Evolutionary conservation across 2,888 invertebrate species (phyloP), one percentile per base, ranked within the genome.

Genomic region (Furcula furcula): DNA sequence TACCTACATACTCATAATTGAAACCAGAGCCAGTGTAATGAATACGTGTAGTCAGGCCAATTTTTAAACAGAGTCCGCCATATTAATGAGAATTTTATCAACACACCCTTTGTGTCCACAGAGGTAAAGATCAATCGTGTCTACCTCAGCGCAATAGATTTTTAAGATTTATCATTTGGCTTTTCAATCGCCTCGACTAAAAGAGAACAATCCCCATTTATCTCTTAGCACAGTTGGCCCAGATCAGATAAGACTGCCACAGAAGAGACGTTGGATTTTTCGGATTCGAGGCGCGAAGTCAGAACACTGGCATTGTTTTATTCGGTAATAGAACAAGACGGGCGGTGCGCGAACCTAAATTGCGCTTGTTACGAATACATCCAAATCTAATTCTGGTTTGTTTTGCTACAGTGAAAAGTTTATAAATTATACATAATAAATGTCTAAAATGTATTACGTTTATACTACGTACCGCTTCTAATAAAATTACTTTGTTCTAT

Each of bases 171-270:
- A 60, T 56, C 51, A 45, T 62, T n/a, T 63, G 55, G 58, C 58
- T 66, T 68, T 73, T 73, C 69, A 76, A 76, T 78, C 57, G 66
- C 56, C 49, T 65, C 65, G 53, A 50, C 52, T 65, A 62, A 60
- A 65, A 70, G 63, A 61, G 69, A 74, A 76, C 74, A 77, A 74
- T 77, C 55, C 64, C 70, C 74, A 76, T 82, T 77, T 79, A 78
- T 81, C 74, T 75, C 68, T 41, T 47, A 54, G 66, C 73, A 72
- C 70, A 76, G 66, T 75, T 68, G 60, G 49, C 49, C 53, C 46
- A 61, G 65, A 76, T 76, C 73, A 69, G 76, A 75, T 79, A 76
- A 76, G 72, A 55, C 63, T 71, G 73, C 76, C 71, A 51, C 54
- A 55, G 56, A 52, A 50, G 56, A 56, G 62, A 65, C 64, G 60